A percentile compares a stretch with the other conserved stretches of the same genome.
Conservation (phyloP, 2,888 invertebrate species). For the Drepanosiphum platanoidis region DNA sequence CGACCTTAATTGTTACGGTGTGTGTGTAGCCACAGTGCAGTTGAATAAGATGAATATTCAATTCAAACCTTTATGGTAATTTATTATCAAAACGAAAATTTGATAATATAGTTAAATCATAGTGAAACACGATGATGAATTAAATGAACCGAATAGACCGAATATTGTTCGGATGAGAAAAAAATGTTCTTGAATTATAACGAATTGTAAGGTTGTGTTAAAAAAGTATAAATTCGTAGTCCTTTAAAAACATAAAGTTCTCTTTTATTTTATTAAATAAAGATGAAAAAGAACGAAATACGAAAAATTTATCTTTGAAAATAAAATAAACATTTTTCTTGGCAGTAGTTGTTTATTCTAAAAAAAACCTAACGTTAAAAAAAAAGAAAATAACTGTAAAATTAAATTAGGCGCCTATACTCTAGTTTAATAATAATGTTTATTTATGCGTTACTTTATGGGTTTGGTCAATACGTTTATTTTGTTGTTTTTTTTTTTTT, state of each 20-base stretch:
- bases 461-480: not conserved
- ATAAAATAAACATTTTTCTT: not conserved
- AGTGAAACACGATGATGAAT: not conserved
- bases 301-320: not conserved
- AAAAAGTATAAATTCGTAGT: not conserved
- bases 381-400: not conserved
- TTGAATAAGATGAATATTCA: not conserved
- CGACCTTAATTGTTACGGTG: not conserved
- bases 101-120: too few species aligned
- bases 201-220: not conserved
- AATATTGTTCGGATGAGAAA: not conserved
- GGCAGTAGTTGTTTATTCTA: not conserved
- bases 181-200: not conserved
- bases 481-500: too few species aligned
- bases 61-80: not conserved
- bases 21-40: not conserved
- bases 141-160: not conserved
- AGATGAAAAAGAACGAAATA: not conserved
- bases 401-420: not conserved
- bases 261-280: not conserved
- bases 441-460: not conserved
- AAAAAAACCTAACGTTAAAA: not conserved
- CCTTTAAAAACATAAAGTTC: not conserved
- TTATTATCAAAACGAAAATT: not conserved
- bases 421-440: not conserved